phyloP scores from a whole-genome alignment of 2,797 vertebrate genomes.

The Melanotaenia pygmaea region DNA sequence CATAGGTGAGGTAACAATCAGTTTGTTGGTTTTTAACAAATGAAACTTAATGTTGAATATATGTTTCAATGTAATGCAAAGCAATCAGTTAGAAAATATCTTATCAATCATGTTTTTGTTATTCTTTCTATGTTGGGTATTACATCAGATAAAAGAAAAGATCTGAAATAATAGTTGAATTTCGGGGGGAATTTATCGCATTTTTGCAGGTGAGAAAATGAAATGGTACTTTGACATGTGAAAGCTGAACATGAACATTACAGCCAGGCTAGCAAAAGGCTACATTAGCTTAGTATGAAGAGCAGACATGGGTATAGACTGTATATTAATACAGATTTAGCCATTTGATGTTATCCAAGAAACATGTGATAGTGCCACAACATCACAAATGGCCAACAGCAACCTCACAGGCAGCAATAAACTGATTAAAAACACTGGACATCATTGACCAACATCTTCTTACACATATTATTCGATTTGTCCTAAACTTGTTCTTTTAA shows the following conservation, averaged over 20 bases:
- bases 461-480: no score
- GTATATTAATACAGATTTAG: background rate
- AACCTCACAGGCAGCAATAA: no score
- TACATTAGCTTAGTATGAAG: constrained; percentile 9
- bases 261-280: background rate
- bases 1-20: constrained; percentile 36
- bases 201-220: constrained; percentile 4
- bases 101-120: constrained; percentile 29
- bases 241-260: background rate
- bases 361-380: background rate
- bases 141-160: constrained; percentile 15
- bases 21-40: constrained; percentile 38
- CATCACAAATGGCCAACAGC: no score
- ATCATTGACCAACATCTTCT: no score
- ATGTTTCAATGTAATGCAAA: constrained; percentile 32
- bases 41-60: constrained; percentile 28
- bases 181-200: background rate
- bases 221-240: background rate
- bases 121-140: constrained; percentile 31
- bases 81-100: constrained; percentile 19
- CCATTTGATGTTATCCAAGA: background rate
- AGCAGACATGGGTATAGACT: background rate
- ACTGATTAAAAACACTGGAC: no score
- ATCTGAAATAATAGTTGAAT: constrained; percentile 1
- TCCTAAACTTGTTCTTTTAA: no score